Evolutionary conservation across 30 jellyfish, hydroid and myxozoan species (phyloP).

Genomic region (Aurelia aurita complex sp. Pacific): DNA sequence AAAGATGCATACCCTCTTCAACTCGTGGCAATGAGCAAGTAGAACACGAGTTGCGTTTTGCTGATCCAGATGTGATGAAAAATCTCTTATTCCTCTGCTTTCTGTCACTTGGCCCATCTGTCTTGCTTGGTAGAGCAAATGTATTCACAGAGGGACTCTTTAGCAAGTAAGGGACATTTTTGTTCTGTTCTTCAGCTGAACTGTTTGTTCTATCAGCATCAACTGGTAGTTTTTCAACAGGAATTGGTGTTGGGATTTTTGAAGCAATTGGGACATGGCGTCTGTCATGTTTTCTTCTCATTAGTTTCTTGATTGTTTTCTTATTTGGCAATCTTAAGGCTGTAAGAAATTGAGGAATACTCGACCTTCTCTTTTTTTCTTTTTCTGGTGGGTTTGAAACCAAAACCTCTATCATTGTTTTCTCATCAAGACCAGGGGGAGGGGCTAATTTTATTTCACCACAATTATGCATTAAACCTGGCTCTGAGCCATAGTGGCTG

Average conservation of each 20-base stretch:
- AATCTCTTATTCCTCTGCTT: constrained; percentile 2
- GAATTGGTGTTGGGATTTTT: constrained; percentile 21
- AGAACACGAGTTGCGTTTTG: constrained; percentile 69
- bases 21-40: constrained; percentile 83
- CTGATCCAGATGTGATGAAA: constrained; percentile 14
- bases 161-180: constrained; percentile 1
- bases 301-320: constrained; percentile 61
- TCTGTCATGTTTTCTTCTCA: constrained; percentile 55
- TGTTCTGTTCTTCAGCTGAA: background rate
- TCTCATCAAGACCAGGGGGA: constrained; percentile 55
- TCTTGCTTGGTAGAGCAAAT: constrained; percentile 23
- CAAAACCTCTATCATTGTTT: constrained; percentile 38
- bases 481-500: constrained; percentile 37
- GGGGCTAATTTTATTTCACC: constrained; percentile 47
- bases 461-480: background rate
- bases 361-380: constrained; percentile 41
- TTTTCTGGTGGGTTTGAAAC: constrained; percentile 65
- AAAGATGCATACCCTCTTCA: constrained; percentile 77
- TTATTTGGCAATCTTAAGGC: constrained; percentile 84
- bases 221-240: constrained; percentile 13
- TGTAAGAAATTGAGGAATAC: constrained; percentile 78
- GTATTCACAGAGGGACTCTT: constrained; percentile 63
- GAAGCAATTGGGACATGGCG: constrained; percentile 38
- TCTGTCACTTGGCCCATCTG: constrained; percentile 7
- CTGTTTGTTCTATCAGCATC: background rate